Percentiles rank a stretch among this genome's conserved stretches.
Conservation (phyloP, 2,797 vertebrate genomes). For the Paedocypris micromegethes region DNA sequence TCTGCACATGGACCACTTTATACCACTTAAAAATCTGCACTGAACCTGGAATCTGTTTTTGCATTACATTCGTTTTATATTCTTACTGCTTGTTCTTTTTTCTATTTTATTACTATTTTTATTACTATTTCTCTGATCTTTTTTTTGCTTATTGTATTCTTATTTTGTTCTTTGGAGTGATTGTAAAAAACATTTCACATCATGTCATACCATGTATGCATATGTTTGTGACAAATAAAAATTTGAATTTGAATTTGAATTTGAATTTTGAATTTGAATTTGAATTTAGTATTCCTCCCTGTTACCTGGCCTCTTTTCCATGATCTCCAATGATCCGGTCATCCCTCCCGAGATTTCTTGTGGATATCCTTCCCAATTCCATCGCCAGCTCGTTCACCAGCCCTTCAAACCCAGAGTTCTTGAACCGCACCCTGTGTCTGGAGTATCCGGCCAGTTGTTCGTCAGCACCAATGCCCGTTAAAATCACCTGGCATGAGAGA, state of each 20-base stretch:
- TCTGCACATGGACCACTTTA: too few species aligned
- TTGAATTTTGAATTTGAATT: not conserved
- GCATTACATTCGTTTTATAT: too few species aligned
- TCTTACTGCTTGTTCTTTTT: too few species aligned
- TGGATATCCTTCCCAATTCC: conserved; percentile 86
- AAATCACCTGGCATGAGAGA: conserved; percentile 71
- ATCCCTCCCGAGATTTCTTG: conserved; percentile 90
- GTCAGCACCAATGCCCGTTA: conserved; percentile 92
- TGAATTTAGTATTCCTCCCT: not conserved
- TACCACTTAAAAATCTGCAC: too few species aligned
- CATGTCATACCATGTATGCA: too few species aligned
- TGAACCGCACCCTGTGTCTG: conserved; percentile 81
- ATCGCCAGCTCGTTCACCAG: conserved; percentile 81
- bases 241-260: not conserved
- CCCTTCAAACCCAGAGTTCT: conserved; percentile 68
- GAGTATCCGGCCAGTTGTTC: conserved; percentile 95
- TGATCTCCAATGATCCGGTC: conserved; percentile 90
- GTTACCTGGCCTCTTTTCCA: conserved; percentile 88
- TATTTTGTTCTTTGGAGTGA: too few species aligned
- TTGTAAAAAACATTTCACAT: too few species aligned
- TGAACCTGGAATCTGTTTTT: too few species aligned
- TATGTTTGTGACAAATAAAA: too few species aligned
- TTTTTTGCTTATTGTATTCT: too few species aligned
- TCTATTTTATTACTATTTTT: too few species aligned
- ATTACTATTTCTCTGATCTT: too few species aligned